A percentile compares a stretch with the other conserved stretches of the same genome.
These are phyloP conservation scores for Gobionotothen gibberifrons DNA, from an alignment of 2,797 vertebrate species.

Conservation along the genomic window DNA sequence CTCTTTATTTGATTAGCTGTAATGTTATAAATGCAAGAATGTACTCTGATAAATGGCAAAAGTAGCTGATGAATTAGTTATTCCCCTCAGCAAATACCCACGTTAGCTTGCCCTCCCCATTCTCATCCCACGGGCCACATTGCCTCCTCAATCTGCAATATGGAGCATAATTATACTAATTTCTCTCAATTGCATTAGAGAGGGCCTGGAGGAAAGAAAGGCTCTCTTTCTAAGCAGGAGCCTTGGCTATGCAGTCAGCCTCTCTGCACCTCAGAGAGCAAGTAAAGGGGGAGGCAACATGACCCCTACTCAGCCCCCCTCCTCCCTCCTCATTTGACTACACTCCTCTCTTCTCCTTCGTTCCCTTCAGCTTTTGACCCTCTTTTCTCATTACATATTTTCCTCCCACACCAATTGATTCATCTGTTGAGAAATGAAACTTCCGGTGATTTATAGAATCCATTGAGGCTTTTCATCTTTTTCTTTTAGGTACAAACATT, in stretches of 20 bases:
- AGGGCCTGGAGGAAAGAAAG: conserved; percentile 85
- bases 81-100: conserved; percentile 85
- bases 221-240: conserved; percentile 81
- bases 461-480: not conserved
- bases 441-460: conserved; percentile 17
- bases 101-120: conserved; percentile 67
- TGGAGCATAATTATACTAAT: conserved; percentile 88
- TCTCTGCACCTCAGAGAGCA: conserved; percentile 77
- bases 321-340: conserved; percentile 50
- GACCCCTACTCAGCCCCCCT: conserved; percentile 68
- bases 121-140: conserved; percentile 73
- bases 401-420: conserved; percentile 69
- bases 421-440: conserved; percentile 46
- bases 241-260: conserved; percentile 62
- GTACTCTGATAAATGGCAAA: conserved; percentile 79
- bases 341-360: conserved; percentile 55
- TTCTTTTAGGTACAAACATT: conserved; percentile 12
- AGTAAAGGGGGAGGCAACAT: conserved; percentile 69
- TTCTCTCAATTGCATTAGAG: conserved; percentile 88
- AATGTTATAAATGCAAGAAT: conserved; percentile 86
- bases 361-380: conserved; percentile 63
- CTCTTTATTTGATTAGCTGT: conserved; percentile 83
- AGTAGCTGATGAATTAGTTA: conserved; percentile 82
- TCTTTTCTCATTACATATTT: conserved; percentile 68
- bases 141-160: conserved; percentile 81